Evolutionary conservation across 2,888 invertebrate species (phyloP).

Genomic region (Aphodius granarius): DNA sequence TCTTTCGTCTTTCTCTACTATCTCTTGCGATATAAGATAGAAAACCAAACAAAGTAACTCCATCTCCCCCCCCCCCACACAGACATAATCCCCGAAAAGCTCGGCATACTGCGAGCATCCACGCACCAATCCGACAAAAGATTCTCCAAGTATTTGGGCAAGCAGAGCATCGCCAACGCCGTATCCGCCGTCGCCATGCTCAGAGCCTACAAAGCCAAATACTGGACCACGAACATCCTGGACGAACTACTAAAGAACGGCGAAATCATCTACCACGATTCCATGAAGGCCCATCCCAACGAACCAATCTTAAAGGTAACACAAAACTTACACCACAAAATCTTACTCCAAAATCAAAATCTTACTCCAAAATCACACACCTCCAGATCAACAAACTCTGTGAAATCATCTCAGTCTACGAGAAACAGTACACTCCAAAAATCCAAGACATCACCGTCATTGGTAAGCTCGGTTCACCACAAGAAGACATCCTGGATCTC

Average conservation of each 20-base stretch:
- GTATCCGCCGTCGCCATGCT: conserved; percentile 51
- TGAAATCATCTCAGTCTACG: conserved; percentile 41
- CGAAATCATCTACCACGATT: conserved; percentile 46
- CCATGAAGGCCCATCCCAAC: conserved; percentile 37
- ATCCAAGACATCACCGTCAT: conserved; percentile 46
- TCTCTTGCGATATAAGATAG: neutral
- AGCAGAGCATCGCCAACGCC: conserved; percentile 48
- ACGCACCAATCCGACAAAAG: conserved; percentile 48
- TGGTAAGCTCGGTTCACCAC: conserved; percentile 47
- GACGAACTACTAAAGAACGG: conserved; percentile 50
- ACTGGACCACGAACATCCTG: conserved; percentile 50
- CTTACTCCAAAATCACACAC: too few relatives aligned
- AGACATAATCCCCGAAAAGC: conserved; percentile 39
- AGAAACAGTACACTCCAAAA: conserved; percentile 40
- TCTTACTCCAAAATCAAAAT: too few relatives aligned
- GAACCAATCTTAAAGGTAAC: conserved; percentile 32
- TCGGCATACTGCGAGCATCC: conserved; percentile 48
- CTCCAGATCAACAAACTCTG: conserved; percentile 1
- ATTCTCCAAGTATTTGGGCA: conserved; percentile 43
- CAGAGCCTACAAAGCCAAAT: conserved; percentile 45
- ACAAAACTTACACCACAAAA: too few relatives aligned
- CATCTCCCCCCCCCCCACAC: too few relatives aligned
- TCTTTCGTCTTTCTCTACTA: neutral
- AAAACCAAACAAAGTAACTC: neutral
- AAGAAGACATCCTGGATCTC: conserved; percentile 45